Evolutionary conservation across 2,797 vertebrate genomes (phyloP).

Genomic region (Numenius phaeopus): DNA sequence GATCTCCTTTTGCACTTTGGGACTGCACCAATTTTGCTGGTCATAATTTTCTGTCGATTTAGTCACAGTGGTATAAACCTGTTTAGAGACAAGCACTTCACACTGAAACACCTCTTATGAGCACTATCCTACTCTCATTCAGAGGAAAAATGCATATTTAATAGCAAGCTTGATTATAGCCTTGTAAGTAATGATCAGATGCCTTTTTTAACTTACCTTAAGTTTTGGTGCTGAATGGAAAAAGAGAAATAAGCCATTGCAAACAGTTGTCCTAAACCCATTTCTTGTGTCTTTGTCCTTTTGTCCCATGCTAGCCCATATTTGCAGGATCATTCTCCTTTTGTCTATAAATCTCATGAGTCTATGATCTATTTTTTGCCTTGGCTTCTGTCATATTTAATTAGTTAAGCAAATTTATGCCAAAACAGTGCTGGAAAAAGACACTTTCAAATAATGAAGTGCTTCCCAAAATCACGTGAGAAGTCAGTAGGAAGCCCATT

Average conservation of each 20-base stretch:
- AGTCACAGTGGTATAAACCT: neutral
- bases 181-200: neutral
- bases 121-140: neutral
- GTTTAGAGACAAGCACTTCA: neutral
- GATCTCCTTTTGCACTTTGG: neutral
- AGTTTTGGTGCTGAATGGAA: neutral
- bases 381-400: neutral
- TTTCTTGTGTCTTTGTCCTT: neutral
- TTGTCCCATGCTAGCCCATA: neutral
- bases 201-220: neutral
- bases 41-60: neutral
- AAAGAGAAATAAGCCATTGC: neutral
- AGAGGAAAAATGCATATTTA: neutral
- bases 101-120: neutral
- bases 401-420: neutral
- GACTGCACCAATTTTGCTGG: neutral
- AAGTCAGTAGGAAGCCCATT: neutral
- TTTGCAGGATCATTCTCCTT: neutral
- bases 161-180: neutral
- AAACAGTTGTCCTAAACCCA: neutral
- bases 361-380: neutral
- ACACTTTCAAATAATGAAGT: neutral
- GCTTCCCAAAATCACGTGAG: conserved; percentile 7
- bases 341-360: neutral
- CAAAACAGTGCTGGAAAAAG: neutral